Evolutionary conservation across 2,888 invertebrate species (phyloP).

Genomic region (Tinea pellionella): DNA sequence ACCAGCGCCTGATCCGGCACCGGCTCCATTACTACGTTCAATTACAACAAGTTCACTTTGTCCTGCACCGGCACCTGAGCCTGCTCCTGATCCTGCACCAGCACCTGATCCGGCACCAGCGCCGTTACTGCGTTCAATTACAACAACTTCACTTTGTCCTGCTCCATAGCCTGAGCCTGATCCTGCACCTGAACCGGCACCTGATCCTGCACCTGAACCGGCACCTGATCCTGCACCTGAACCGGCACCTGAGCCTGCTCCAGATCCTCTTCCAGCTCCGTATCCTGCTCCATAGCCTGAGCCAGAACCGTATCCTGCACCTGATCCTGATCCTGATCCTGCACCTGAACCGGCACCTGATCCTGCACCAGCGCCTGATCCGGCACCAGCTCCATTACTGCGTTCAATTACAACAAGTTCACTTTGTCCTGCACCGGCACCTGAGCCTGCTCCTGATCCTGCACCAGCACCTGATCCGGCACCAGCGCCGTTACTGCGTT

Average conservation of each 20-base stretch:
- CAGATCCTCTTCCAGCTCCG: slow-evolving; percentile 7
- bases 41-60: not conserved
- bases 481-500: too few relatives aligned
- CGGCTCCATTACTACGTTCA: not conserved
- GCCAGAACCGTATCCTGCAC: slow-evolving; percentile 4
- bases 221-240: too few relatives aligned
- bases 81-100: too few relatives aligned
- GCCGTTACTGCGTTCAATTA: not conserved
- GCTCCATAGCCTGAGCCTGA: not conserved
- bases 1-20: not conserved
- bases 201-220: too few relatives aligned
- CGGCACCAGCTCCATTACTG: not conserved
- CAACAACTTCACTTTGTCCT: slow-evolving; percentile 14
- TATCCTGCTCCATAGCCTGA: too few relatives aligned
- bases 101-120: not conserved
- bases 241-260: too few relatives aligned
- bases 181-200: too few relatives aligned
- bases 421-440: not conserved
- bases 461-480: too few relatives aligned
- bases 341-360: slow-evolving; percentile 8
- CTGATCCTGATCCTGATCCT: not conserved
- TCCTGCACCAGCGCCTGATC: not conserved
- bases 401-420: not conserved
- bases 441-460: slow-evolving; percentile 11
- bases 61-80: slow-evolving; percentile 9